Evolutionary conservation across 2,888 invertebrate species (phyloP), one percentile per base, ranked within the genome.

Genomic region (Perizoma affinitatum): DNA sequence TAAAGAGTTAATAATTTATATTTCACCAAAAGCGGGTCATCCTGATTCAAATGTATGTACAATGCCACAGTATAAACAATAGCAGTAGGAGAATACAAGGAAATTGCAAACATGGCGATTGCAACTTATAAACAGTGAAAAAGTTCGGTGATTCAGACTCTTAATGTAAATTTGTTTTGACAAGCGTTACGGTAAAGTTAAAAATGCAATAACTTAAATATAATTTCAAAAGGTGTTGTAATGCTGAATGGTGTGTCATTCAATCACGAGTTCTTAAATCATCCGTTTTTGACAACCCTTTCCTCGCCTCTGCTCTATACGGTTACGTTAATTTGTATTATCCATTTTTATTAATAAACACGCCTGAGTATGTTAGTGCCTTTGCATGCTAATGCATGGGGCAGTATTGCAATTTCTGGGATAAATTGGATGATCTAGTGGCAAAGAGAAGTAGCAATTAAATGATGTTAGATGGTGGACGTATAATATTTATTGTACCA

Each of bases 31-130:
- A 75, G 60, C 67, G 63, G 74, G 75, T 53, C 76, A 79, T 72
- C 72, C 73, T 76, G 81, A 79, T 75, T 78, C 76, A 80, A 71
- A 73, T 69, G 68, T 70, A 57, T 69, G 68, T 70, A 57, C 56
- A 58, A 62, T 60, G 46, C 50, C 59, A 54, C 42, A 35, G 44
- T 44, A 45, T 56, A 61, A 56, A 57, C 54, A 58, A 64, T 65
- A 70, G 69, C 70, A 61, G 66, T 68, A 66, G 41, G 63, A 73
- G 65, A 70, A 72, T 78, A 73, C 77, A 56, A 60, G 59, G 76
- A 74, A 77, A 73, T 69, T 67, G 68, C 70, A 76, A 79, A 76
- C 79, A 72, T 72, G 67, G 66, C 67, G 72, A 79, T 77, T 78
- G 70, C 66, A 70, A 62, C 64, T 66, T 66, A 69, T 74, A 73